phyloP scores from a whole-genome alignment of 2,888 invertebrate genomes.

The Cerceris ruficornis region DNA sequence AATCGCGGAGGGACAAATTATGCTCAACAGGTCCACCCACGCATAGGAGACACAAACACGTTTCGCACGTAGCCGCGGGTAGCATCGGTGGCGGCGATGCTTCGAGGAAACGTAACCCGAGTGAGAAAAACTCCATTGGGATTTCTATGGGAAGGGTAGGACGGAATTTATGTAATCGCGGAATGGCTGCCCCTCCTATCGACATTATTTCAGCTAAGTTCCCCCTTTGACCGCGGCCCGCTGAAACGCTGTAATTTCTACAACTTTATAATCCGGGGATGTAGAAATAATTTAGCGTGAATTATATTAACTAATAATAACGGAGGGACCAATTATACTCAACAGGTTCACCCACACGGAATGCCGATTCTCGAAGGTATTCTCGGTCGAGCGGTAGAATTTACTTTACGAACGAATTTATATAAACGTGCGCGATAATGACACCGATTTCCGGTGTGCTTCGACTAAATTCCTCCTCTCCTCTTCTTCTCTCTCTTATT shows the following conservation, averaged over 20 bases:
- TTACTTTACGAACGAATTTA: slow-evolving; percentile 46
- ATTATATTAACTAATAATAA: slow-evolving; percentile 57
- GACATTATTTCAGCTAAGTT: not conserved
- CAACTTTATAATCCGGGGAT: not conserved
- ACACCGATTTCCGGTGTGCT: slow-evolving; percentile 49
- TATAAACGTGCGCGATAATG: slow-evolving; percentile 39
- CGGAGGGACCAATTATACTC: slow-evolving; percentile 53
- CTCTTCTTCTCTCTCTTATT: not conserved
- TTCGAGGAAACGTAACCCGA: not conserved
- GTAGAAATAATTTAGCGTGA: slow-evolving; percentile 50
- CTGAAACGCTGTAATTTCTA: slow-evolving; percentile 3
- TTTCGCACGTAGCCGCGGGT: not conserved
- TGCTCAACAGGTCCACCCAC: slow-evolving; percentile 16
- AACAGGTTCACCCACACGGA: slow-evolving; percentile 55
- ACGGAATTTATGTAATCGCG: slow-evolving; percentile 3
- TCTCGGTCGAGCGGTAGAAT: slow-evolving; percentile 21
- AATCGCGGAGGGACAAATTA: slow-evolving; percentile 14
- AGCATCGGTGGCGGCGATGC: not conserved
- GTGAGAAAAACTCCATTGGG: not conserved
- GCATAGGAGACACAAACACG: not conserved
- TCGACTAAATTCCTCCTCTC: slow-evolving; percentile 18
- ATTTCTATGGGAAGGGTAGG: not conserved
- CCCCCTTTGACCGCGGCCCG: not conserved
- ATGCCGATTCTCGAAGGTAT: slow-evolving; percentile 37
- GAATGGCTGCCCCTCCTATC: not conserved